A percentile compares a stretch with the other conserved stretches of the same genome.
phyloP scores from a whole-genome alignment of 2,888 invertebrate species.

The Incurvaria masculella region DNA sequence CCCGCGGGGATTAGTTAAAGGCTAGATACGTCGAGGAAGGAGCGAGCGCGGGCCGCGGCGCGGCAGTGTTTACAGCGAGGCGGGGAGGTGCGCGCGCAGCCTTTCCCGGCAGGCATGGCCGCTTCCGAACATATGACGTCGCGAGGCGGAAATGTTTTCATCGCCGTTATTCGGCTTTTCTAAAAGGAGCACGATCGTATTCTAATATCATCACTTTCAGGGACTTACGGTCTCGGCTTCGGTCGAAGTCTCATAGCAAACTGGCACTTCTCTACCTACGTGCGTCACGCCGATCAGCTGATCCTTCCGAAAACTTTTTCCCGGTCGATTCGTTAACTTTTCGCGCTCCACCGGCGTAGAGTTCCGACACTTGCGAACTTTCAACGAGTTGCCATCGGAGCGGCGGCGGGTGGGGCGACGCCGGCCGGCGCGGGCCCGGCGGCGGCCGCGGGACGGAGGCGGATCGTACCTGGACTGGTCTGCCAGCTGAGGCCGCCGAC shows the following conservation, averaged over 20 bases:
- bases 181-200: neutral
- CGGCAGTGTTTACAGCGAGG: neutral
- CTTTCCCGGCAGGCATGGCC: conserved; percentile 37
- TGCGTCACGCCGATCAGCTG: neutral
- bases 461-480: conserved; percentile 92
- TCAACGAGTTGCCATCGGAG: neutral
- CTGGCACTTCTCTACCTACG: no score
- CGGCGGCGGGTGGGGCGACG: conserved; percentile 19
- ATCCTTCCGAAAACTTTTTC: neutral
- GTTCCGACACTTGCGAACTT: neutral
- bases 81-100: conserved; percentile 49
- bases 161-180: neutral
- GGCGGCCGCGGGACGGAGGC: conserved; percentile 32
- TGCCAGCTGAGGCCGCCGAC: conserved; percentile 99
- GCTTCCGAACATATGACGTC: conserved; percentile 48
- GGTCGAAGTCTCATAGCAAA: neutral
- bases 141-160: conserved; percentile 11
- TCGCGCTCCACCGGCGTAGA: neutral
- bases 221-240: neutral
- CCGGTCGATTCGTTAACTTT: neutral
- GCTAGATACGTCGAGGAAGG: conserved; percentile 34
- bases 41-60: conserved; percentile 25
- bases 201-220: neutral
- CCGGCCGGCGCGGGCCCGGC: conserved; percentile 24
- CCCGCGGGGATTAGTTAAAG: conserved; percentile 24